phyloP scores from a whole-genome alignment of 2,113 vertebrate species.

The Pterocles gutturalis region DNA sequence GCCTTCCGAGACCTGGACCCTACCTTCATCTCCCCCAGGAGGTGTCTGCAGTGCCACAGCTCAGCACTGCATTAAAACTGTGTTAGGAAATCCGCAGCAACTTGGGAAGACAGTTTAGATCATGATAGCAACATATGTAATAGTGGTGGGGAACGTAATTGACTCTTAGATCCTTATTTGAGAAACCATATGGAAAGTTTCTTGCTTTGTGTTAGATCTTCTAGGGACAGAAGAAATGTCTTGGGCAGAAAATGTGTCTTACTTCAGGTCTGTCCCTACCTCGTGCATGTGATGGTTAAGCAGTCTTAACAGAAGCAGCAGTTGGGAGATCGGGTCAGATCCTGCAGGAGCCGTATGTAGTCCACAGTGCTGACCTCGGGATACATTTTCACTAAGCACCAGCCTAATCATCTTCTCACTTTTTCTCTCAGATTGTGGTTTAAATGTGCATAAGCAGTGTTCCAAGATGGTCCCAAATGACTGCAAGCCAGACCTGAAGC shows the following conservation, averaged over 20 bases:
- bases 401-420: constrained; percentile 10
- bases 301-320: not conserved
- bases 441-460: constrained; percentile 98
- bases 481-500: constrained; percentile 94
- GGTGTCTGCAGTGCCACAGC: not conserved
- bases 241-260: not conserved
- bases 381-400: not conserved
- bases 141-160: not conserved
- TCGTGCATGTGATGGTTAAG: not conserved
- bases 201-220: not conserved
- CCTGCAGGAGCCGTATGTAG: not conserved
- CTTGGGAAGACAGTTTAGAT: not conserved
- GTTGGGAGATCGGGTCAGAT: not conserved
- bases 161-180: not conserved
- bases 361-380: not conserved
- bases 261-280: not conserved
- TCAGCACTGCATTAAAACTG: not conserved
- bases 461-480: constrained; percentile 96
- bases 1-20: not conserved
- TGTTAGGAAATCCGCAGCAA: not conserved
- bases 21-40: not conserved
- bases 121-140: fast-evolving
- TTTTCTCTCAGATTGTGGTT: constrained; percentile 87
- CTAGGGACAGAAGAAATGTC: not conserved
- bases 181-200: not conserved